Evolutionary conservation across 2,113 vertebrate species (phyloP).

Genomic region (Microtus ochrogaster): DNA sequence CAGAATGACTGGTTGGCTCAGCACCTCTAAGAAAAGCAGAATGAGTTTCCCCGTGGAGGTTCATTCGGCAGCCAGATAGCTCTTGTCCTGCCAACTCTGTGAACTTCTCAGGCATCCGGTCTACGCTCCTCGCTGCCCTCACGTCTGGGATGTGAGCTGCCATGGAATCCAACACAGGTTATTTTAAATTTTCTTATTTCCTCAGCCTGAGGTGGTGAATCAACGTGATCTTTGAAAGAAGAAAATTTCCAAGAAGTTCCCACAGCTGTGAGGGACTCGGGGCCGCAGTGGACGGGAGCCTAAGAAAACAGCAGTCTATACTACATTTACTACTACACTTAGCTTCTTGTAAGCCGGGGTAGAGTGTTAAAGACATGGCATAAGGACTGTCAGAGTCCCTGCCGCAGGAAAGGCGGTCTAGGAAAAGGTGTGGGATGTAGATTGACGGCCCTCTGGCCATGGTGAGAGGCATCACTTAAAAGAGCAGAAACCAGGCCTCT

Average conservation of each 20-base stretch:
- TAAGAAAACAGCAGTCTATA: neutral
- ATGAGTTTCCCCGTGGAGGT: neutral
- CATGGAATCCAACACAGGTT: neutral
- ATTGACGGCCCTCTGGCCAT: neutral
- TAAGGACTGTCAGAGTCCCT: neutral
- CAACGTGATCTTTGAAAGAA: neutral
- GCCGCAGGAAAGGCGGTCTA: neutral
- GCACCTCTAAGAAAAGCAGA: neutral
- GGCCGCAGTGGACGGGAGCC: neutral
- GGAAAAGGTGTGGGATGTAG: neutral
- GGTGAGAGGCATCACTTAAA: neutral
- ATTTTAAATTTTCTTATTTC: conserved; percentile 53
- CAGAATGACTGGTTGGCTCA: neutral
- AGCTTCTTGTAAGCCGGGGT: neutral
- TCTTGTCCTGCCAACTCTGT: neutral
- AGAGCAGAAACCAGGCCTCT: neutral
- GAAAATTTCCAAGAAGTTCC: conserved; percentile 44
- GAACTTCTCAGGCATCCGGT: neutral
- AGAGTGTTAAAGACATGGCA: neutral
- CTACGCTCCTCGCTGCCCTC: neutral
- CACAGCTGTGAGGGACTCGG: neutral
- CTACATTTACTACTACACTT: neutral
- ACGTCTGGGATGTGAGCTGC: conserved; percentile 4
- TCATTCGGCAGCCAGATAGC: neutral
- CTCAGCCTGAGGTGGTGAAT: neutral